phyloP scores from a whole-genome alignment of 2,113 vertebrate species.

The Leiothrix lutea region DNA sequence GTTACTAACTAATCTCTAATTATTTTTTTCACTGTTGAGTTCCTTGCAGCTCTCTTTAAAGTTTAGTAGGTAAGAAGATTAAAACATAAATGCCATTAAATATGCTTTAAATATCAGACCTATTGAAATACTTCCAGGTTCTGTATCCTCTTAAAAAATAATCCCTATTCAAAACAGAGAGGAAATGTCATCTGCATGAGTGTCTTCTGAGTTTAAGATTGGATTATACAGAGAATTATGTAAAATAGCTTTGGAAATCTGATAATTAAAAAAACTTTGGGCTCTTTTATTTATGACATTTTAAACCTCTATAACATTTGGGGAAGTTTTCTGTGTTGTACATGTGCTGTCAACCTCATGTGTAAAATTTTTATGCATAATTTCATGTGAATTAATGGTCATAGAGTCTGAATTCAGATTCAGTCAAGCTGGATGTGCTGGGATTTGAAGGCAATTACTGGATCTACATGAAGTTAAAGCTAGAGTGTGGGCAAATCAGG shows the following conservation, averaged over 20 bases:
- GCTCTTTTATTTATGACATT: conserved; percentile 60
- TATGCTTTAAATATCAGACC: conserved; percentile 77
- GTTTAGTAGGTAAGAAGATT: conserved; percentile 80
- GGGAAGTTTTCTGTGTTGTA: conserved; percentile 23
- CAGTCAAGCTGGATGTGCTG: background rate
- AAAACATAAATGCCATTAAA: conserved; percentile 80
- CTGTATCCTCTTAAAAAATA: conserved; percentile 80
- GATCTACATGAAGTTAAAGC: background rate
- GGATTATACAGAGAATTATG: conserved; percentile 77
- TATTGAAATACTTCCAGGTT: conserved; percentile 74
- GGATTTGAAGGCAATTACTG: background rate
- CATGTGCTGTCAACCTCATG: background rate
- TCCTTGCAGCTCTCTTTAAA: conserved; percentile 66
- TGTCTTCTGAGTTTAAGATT: conserved; percentile 72
- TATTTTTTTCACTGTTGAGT: conserved; percentile 68
- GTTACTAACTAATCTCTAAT: conserved; percentile 43
- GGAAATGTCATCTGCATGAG: conserved; percentile 74
- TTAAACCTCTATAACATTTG: conserved; percentile 45
- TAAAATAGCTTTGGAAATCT: conserved; percentile 68
- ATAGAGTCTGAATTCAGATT: background rate
- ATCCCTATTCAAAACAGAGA: conserved; percentile 74
- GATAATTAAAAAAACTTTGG: conserved; percentile 70
- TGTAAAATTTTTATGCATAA: background rate
- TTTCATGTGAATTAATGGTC: background rate
- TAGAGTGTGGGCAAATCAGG: background rate